phyloP scores from a whole-genome alignment of 2,113 vertebrate species.

The Cryptoleucopteryx plumbea region DNA sequence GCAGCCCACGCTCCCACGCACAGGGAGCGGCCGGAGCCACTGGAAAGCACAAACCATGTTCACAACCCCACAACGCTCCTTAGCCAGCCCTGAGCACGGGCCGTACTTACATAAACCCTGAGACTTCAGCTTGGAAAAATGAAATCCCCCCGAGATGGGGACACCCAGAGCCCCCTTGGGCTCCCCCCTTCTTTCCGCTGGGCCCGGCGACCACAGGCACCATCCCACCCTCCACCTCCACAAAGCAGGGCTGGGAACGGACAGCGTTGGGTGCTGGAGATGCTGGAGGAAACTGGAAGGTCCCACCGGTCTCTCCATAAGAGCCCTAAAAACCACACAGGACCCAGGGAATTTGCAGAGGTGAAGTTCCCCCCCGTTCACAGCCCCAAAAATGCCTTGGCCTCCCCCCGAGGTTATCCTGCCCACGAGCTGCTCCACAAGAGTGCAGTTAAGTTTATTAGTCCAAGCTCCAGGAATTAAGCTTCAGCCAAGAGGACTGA shows the following conservation, averaged over 20 bases:
- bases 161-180: background rate
- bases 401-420: background rate
- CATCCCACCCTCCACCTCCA: background rate
- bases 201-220: fast-evolving
- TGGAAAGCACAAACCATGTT: background rate
- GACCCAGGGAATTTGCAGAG: fast-evolving
- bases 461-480: constrained; percentile 67
- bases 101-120: fast-evolving
- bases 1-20: fast-evolving
- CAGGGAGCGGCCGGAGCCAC: background rate
- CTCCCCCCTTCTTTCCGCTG: background rate
- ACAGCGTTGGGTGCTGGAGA: background rate
- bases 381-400: background rate
- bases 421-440: background rate
- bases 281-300: background rate
- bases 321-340: background rate
- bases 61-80: background rate
- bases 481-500: constrained; percentile 72
- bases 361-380: background rate
- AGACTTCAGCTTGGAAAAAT: background rate
- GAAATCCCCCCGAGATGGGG: fast-evolving
- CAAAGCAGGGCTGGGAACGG: background rate
- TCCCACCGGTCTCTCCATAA: background rate
- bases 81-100: fast-evolving
- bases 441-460: background rate